Base-by-base conservation (phyloP, 2,797 vertebrate genomes). In the Trematomus bernacchii region DNA sequence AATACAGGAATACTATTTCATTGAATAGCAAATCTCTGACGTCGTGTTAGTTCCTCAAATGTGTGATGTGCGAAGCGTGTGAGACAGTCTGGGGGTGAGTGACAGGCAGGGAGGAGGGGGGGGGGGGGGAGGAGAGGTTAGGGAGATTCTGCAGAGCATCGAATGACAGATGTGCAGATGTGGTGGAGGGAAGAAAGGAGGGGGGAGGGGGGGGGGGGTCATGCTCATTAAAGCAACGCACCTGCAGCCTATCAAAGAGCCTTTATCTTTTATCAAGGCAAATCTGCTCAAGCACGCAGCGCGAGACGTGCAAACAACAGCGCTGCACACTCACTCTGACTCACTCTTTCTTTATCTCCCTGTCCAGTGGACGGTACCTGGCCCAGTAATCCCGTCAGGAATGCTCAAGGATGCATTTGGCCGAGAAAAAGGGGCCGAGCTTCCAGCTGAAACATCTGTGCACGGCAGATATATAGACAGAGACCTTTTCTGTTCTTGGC, bases 231-330 rank as follows among this genome's bases (percentile, higher is more conserved):
- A 88, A 90, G 87, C 78, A 69, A 90, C 83, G 89, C 94, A 94
- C 94, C 94, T 94, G 94, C 93, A 93, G 89, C 79, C 88, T 84
- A 92, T 94, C 93, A 94, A 93, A 94, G 91, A 89, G 88, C 89
- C 91, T 91, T 94, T 93, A 93, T 95, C 91, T 93, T 88, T 87
- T 93, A 93, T 93, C 92, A 79, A 73, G 71, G 76, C 84, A 89
- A 86, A 93, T 92, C 92, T 92, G 86, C 89, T 93, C 78, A 89
- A 93, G 91, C 90, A 91, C 79, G 87, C 89, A 88, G 87, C 54
- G 15, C 68, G 55, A 90, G 85, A 89, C 62, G 43, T 76, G 73
- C 86, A 81, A 87, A 86, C 85, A 87, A 85, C 91, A 46, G 57
- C 46, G 71, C 71, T 63, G 78, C 78, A 67, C 51, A 47, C 79